phyloP scores from a whole-genome alignment of 2,888 invertebrate species.

The Polietes domitor region DNA sequence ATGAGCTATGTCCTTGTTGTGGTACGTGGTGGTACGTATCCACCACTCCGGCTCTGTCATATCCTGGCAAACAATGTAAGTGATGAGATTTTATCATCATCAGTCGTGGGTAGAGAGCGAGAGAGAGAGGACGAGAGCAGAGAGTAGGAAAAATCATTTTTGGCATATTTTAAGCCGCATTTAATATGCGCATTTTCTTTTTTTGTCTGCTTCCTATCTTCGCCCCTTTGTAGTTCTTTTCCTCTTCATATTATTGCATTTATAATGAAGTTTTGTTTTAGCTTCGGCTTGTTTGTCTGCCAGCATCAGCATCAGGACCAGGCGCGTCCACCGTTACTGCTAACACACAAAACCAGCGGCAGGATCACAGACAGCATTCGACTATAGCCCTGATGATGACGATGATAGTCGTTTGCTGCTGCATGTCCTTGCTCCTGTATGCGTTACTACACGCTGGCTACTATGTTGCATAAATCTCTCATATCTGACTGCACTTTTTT shows the following conservation, averaged over 20 bases:
- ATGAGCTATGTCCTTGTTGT: background rate
- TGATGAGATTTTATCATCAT: constrained; percentile 27
- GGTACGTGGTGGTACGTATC: background rate
- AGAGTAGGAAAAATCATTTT: constrained; percentile 3
- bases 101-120: background rate
- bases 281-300: constrained; percentile 5
- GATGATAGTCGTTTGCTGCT: background rate
- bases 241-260: constrained; percentile 36
- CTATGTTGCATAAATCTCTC: constrained; percentile 35
- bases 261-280: constrained; percentile 43
- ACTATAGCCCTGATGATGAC: constrained; percentile 15
- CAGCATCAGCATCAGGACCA: background rate
- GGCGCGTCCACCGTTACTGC: background rate
- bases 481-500: constrained; percentile 7
- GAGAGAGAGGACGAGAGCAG: background rate
- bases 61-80: constrained; percentile 16
- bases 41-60: background rate
- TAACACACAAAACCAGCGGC: background rate
- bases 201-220: constrained; percentile 4
- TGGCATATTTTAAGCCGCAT: constrained; percentile 61
- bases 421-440: background rate
- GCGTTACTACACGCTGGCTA: background rate
- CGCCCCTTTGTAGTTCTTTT: background rate
- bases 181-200: constrained; percentile 53
- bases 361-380: background rate